Percentiles rank a stretch among this genome's conserved stretches.
Evolutionary conservation across 2,797 vertebrate genomes (phyloP).

Genomic region (Phrynocephalus vlangalii): DNA sequence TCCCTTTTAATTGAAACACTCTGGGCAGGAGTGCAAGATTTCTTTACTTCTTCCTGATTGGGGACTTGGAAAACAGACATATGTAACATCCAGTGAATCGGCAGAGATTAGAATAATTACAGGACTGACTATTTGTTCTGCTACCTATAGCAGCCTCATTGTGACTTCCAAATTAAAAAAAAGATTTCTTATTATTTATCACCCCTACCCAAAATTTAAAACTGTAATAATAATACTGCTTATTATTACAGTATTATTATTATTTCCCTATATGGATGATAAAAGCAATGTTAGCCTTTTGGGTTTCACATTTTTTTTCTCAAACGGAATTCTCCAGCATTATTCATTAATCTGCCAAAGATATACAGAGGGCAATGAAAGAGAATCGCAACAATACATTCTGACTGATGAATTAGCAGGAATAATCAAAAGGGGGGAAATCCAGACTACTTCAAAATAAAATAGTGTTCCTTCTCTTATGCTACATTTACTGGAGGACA

Average conservation of each 20-base stretch:
- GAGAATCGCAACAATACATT: constrained; percentile 19
- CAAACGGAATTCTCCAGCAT: neutral
- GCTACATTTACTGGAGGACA: neutral
- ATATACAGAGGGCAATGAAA: constrained; percentile 22
- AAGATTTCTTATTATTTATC: neutral
- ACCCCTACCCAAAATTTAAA: neutral
- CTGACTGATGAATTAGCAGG: constrained; percentile 2
- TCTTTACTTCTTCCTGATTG: neutral
- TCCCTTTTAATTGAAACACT: too few species aligned
- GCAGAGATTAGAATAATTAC: neutral
- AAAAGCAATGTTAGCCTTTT: neutral
- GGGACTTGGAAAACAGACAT: neutral
- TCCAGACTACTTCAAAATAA: neutral
- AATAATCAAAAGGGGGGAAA: constrained; percentile 1
- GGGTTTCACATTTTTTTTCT: neutral
- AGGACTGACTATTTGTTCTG: too few species aligned
- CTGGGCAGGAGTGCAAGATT: neutral
- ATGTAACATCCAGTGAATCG: too few species aligned
- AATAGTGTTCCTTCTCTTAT: constrained; percentile 1
- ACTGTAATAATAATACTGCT: neutral
- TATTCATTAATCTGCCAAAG: neutral
- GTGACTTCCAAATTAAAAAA: neutral
- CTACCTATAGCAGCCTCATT: neutral
- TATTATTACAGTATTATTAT: neutral
- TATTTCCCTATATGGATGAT: neutral